Base-by-base conservation (phyloP, 2,113 vertebrate genomes). In the Telmatochromis brachygnathus region DNA sequence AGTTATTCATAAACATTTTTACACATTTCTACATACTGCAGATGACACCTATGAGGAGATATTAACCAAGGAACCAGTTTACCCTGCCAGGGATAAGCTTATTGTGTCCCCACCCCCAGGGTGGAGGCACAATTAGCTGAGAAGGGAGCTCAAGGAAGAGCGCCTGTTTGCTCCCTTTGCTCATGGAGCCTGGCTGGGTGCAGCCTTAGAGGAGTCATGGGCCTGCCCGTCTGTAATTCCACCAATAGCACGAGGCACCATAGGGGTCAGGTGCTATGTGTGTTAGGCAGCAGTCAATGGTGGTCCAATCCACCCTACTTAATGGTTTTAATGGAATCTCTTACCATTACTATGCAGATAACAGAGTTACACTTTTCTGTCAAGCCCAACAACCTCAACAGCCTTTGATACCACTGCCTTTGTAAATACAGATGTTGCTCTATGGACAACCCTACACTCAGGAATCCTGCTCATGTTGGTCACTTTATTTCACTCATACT, bases 1-100 rank as follows among this genome's bases (percentile, higher is more conserved):
- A 70, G 7, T 23, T 23, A 70, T 9, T 70, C 65, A 70, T 15
- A 23, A 37, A 68, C 62, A 37, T 39, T 68, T 39, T 21, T 35
- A 65, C 60, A 65, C 60, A 35, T 65, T 65, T 35, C 17, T 65
- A 65, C 60, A 65, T 12, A 65, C 30, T n/a, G 30, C 17, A 65
- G 60, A 5, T 0, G 17, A 65, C 17, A 62, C 58, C 58, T 35
- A n/a, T 35, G 17, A 65, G 60, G 0, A n/a, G 60, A 65, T 35
- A 65, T n/a, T n/a, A 39, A 68, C n/a, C 11, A 68, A 68, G n/a
- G 62, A 68, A 21, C 19, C 35, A 39, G 35, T 68, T 68, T 68
- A 21, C 35, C 60, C 60, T 65, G 60, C 60, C 30, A 37, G 33
- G 1, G 30, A 65, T n/a, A 60, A 60, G 15, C 13, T 60, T 60